Percentiles rank a stretch among this genome's conserved stretches.
Evolutionary conservation across 37 sponge, comb jelly and placozoan species (phyloP).

Genomic region (Cladorhizidae sp.): DNA sequence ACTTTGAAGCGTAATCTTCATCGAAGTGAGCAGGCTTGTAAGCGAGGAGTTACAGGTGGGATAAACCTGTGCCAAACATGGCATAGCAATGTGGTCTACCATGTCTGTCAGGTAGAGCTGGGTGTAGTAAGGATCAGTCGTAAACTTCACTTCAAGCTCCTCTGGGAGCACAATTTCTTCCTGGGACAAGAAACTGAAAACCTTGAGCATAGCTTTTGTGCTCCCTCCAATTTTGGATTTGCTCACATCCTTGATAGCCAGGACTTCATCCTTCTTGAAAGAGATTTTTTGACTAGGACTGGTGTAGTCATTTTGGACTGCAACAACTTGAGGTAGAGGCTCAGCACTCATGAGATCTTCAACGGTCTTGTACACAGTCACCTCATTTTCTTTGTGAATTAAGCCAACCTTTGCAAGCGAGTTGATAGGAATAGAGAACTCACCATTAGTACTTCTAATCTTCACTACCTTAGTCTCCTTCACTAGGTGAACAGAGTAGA

Average conservation of each 20-base stretch:
- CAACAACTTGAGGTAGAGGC: constrained; percentile 12
- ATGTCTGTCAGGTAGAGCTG: constrained; percentile 15
- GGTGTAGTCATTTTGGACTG: constrained; percentile 1
- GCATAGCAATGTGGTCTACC: neutral
- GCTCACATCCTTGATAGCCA: neutral
- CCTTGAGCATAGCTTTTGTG: neutral
- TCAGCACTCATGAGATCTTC: neutral
- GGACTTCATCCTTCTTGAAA: neutral
- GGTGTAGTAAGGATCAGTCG: constrained; percentile 3
- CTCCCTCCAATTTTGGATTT: neutral
- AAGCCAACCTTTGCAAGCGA: constrained; percentile 15
- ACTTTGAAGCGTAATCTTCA: neutral
- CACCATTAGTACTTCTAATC: neutral
- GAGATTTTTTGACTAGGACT: too few relatives aligned
- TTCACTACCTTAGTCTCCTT: too few relatives aligned
- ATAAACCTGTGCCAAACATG: constrained; percentile 6
- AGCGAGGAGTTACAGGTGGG: neutral
- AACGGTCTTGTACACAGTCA: neutral
- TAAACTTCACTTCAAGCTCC: constrained; percentile 1
- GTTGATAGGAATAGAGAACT: constrained; percentile 5
- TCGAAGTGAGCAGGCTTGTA: neutral
- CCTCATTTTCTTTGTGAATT: neutral
- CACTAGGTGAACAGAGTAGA: too few relatives aligned
- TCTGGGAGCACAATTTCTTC: neutral
- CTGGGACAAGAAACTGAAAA: neutral